Percentiles rank a stretch among this genome's conserved stretches.
Evolutionary conservation across 2,113 vertebrate genomes (phyloP).

Genomic region (Carlito syrichta): DNA sequence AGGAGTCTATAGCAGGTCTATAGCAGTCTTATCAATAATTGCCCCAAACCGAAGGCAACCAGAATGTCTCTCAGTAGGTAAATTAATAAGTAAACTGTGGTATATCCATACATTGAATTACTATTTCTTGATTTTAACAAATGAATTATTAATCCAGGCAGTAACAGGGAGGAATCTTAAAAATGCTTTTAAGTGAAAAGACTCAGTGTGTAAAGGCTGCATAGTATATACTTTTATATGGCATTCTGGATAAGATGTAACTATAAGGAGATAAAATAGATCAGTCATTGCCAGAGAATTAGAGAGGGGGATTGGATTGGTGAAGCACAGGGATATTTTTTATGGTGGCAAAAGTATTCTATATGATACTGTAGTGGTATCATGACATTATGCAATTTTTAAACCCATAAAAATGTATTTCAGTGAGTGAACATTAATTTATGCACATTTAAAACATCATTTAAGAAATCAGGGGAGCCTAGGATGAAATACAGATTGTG

Average conservation of each 20-base stretch:
- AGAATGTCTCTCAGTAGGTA: not conserved
- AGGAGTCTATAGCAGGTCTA: no score
- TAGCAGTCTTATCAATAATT: not conserved
- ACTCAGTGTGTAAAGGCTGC: not conserved
- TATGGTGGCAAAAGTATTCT: not conserved
- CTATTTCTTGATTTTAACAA: not conserved
- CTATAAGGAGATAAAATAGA: not conserved
- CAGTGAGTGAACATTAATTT: not conserved
- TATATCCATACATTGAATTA: not conserved
- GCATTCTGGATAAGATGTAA: not conserved
- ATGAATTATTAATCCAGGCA: not conserved
- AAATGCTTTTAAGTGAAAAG: not conserved
- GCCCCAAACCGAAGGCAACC: not conserved
- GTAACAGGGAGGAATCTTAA: not conserved
- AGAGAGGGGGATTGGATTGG: not conserved
- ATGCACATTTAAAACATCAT: not conserved
- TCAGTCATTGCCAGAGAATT: not conserved
- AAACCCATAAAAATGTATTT: not conserved
- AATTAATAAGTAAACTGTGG: not conserved
- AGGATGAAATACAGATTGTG: not conserved
- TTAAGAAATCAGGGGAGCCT: not conserved
- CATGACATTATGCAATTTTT: not conserved
- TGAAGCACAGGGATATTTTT: not conserved
- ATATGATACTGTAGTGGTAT: not conserved
- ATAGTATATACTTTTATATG: not conserved